Conservation (phyloP, 2,888 invertebrate species). For the Archips crataeganus region DNA sequence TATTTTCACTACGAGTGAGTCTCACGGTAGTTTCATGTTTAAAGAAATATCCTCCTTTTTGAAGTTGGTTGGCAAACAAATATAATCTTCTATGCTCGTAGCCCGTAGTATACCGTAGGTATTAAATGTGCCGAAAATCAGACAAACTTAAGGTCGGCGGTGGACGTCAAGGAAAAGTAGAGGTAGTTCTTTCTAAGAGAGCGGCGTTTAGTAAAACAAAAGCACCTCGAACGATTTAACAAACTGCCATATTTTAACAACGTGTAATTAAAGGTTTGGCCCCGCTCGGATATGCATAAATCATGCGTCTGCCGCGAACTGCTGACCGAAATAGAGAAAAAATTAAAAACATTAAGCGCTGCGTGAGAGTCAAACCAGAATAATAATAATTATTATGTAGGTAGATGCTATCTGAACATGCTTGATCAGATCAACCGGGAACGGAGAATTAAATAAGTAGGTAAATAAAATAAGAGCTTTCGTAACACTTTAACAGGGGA, state of each 20-base stretch:
- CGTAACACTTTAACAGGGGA: slow-evolving; percentile 23
- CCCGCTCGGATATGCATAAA: slow-evolving; percentile 85
- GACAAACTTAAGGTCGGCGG: slow-evolving; percentile 54
- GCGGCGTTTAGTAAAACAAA: slow-evolving; percentile 82
- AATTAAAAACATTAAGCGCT: slow-evolving; percentile 82
- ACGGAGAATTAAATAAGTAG: slow-evolving; percentile 33
- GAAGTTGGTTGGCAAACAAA: too few species aligned
- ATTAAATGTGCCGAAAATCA: background rate
- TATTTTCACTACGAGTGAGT: too few species aligned
- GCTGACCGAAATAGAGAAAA: slow-evolving; percentile 86
- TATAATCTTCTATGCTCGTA: too few species aligned
- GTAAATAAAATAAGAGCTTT: slow-evolving; percentile 34
- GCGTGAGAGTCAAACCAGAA: slow-evolving; percentile 45
- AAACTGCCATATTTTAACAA: slow-evolving; percentile 87
- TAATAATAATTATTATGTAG: slow-evolving; percentile 41
- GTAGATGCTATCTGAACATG: slow-evolving; percentile 42
- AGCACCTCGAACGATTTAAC: slow-evolving; percentile 81
- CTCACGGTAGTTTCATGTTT: too few species aligned
- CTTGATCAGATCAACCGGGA: slow-evolving; percentile 36
- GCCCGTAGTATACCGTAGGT: background rate
- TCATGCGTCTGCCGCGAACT: slow-evolving; percentile 84
- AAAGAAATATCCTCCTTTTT: too few species aligned
- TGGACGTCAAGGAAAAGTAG: slow-evolving; percentile 68
- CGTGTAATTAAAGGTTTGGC: slow-evolving; percentile 86
- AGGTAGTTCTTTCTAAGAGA: slow-evolving; percentile 62